These are phyloP conservation scores for Anomalospiza imberbis DNA, from an alignment of 2,797 vertebrate genomes.

Conservation along the genomic window DNA sequence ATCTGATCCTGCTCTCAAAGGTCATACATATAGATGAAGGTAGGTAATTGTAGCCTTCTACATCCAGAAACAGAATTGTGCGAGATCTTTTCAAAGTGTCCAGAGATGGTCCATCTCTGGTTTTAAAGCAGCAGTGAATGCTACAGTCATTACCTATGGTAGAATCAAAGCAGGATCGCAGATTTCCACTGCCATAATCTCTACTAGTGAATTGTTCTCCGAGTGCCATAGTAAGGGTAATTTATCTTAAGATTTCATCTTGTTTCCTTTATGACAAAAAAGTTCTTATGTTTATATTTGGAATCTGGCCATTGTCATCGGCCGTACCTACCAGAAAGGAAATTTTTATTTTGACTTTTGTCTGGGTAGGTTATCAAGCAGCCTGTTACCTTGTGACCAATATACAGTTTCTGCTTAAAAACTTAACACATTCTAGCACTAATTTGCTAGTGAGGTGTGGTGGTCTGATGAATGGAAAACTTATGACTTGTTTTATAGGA, in stretches of 20 bases:
- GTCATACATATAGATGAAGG: background rate
- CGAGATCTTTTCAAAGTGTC: background rate
- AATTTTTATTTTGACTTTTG: background rate
- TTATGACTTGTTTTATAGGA: background rate
- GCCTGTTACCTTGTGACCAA: background rate
- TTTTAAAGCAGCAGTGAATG: background rate
- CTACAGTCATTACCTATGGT: background rate
- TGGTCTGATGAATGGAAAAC: background rate
- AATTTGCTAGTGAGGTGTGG: background rate
- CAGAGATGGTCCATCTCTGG: background rate
- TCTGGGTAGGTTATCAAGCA: background rate
- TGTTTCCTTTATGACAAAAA: background rate
- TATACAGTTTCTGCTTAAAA: background rate
- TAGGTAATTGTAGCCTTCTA: background rate
- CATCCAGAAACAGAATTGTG: background rate
- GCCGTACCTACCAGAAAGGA: background rate
- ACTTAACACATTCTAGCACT: background rate
- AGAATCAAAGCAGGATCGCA: background rate
- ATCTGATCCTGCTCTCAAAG: background rate
- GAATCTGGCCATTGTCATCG: background rate
- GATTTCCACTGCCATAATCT: background rate
- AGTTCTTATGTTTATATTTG: background rate
- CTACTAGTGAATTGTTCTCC: background rate
- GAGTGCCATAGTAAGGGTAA: background rate
- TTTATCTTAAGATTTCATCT: background rate